phyloP scores from a whole-genome alignment of 2,888 invertebrate species.

The Smittia sp. region DNA sequence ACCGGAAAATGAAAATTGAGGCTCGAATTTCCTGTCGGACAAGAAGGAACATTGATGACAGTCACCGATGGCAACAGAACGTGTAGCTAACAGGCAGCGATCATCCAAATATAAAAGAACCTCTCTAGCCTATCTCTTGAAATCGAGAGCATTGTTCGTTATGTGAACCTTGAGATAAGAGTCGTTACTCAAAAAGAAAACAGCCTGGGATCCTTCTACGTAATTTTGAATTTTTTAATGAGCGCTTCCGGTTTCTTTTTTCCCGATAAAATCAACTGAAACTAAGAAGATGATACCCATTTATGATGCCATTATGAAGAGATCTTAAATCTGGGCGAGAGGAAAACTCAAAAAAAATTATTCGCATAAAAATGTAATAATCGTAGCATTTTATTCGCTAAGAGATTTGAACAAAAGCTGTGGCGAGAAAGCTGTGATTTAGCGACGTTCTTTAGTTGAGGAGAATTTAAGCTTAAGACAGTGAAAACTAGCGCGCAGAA shows the following conservation, averaged over 20 bases:
- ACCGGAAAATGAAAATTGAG: neutral
- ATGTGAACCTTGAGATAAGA: constrained; percentile 31
- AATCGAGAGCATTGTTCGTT: constrained; percentile 17
- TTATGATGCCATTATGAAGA: constrained; percentile 28
- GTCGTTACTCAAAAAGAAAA: neutral
- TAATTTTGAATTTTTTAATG: neutral
- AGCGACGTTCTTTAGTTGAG: too few relatives aligned
- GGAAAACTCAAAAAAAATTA: constrained; percentile 22
- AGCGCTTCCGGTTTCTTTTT: neutral
- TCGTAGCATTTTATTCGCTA: constrained; percentile 29
- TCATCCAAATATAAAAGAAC: constrained; percentile 32
- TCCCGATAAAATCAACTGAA: neutral
- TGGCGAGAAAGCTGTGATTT: too few relatives aligned
- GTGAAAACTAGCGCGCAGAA: too few relatives aligned
- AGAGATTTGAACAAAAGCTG: neutral
- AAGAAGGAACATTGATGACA: neutral
- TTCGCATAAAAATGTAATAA: constrained; percentile 45
- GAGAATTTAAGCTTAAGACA: too few relatives aligned
- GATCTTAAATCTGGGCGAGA: neutral
- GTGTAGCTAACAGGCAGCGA: constrained; percentile 4
- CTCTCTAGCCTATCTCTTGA: neutral
- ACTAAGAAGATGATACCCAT: constrained; percentile 27
- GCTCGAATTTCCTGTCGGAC: neutral
- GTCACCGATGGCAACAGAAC: neutral
- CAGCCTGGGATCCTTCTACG: neutral